Evolutionary conservation across 64 coral and sea anemone genomes (phyloP), one percentile per base, ranked within the genome.

Genomic region (Stylophora pistillata): DNA sequence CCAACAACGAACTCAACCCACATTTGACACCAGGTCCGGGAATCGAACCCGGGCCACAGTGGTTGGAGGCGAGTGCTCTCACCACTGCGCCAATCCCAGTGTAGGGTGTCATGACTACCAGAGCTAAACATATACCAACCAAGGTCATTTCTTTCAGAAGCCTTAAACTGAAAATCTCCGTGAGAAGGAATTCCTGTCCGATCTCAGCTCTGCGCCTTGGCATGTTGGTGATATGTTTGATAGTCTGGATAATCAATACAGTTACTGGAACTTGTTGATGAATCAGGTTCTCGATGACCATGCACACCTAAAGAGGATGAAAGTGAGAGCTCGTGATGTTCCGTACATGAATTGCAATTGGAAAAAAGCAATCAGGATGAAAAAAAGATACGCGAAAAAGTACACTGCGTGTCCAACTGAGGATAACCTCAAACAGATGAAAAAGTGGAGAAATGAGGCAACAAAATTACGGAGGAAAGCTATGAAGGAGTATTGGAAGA

Each of bases 281-380:
- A 72, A 30, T 82, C 81, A 74, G 71, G 41, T 55, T 23, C 16
- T 86, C 53, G 60, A 86, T 66, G 55, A 87, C 23, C 85, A 75
- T 30, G 68, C n/a, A n/a, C n/a, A n/a, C n/a, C n/a, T n/a, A n/a
- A n/a, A n/a, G n/a, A n/a, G n/a, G n/a, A n/a, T n/a, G n/a, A 86
- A 17, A 55, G 84, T 86, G 53, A 86, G 84, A 56, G 13, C 63
- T 12, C 21, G 56, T 7, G 71, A 74, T 33, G 71, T 75, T 17
- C 71, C 70, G 25, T 76, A 87, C n/a, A 87, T 75, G 85, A 87
- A 26, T 71, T 10, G 27, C 10, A 31, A 77, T 21, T 88, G 86
- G 72, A 88, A 88, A 52, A 63, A 41, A 58, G 86, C 86, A 32
- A 88, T 88, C n/a, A n/a, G n/a, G n/a, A n/a, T n/a, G n/a, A n/a